A percentile compares a stretch with the other conserved stretches of the same genome.
These are phyloP conservation scores for Carterocephalus palaemon DNA, from an alignment of 2,888 invertebrate genomes.

Conservation along the genomic window DNA sequence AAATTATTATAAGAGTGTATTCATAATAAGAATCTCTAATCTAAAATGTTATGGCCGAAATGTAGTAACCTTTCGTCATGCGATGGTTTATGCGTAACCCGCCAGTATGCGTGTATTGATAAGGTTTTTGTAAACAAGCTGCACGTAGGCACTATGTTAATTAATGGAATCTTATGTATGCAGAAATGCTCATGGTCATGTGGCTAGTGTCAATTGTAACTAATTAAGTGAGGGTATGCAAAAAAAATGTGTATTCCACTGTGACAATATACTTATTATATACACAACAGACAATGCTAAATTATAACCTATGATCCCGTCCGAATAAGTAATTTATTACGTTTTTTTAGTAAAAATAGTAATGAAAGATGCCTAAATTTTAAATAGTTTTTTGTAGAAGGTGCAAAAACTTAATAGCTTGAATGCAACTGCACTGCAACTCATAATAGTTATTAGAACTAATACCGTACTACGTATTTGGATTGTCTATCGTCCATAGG, in stretches of 20 bases:
- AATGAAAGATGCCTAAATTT: neutral
- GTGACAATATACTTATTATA: slow-evolving; percentile 1
- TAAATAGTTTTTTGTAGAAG: no score
- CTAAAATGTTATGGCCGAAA: slow-evolving; percentile 36
- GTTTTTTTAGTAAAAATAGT: neutral
- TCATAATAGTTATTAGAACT: no score
- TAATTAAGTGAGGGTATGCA: neutral
- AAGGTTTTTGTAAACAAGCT: slow-evolving; percentile 34
- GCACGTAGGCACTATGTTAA: slow-evolving; percentile 19
- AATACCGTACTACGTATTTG: no score
- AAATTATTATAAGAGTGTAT: no score
- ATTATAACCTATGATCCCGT: neutral
- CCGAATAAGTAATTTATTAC: neutral
- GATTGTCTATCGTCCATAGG: no score
- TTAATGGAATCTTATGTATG: slow-evolving; percentile 1
- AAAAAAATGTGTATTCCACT: neutral
- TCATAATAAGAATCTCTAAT: no score
- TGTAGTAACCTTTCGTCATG: slow-evolving; percentile 49
- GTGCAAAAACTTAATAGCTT: no score
- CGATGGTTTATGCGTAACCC: slow-evolving; percentile 56
- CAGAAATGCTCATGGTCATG: neutral
- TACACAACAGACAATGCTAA: slow-evolving; percentile 28
- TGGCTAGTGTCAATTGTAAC: neutral
- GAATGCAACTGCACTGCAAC: no score
- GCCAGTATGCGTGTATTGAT: slow-evolving; percentile 33